phyloP scores from a whole-genome alignment of 2,113 vertebrate species.

The Hippocampus barbouri region DNA sequence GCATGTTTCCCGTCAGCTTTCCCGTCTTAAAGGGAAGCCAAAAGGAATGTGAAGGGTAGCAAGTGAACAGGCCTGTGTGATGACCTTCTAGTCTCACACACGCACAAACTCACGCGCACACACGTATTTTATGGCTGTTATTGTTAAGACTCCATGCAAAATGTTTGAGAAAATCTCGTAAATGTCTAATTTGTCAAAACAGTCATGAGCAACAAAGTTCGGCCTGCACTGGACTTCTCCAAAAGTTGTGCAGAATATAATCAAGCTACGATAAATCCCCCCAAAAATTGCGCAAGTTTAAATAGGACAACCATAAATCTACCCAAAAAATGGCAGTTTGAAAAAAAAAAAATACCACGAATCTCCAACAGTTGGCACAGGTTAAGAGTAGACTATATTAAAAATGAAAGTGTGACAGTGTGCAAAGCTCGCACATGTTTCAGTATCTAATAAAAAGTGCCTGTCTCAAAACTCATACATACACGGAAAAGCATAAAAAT shows the following conservation, averaged over 20 bases:
- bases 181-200: slow-evolving; percentile 5
- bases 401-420: no score
- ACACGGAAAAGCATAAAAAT: no score
- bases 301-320: no score
- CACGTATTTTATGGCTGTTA: slow-evolving; percentile 15
- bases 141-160: slow-evolving; percentile 5
- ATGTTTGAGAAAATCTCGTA: slow-evolving; percentile 23
- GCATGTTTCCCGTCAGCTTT: slow-evolving; percentile 58
- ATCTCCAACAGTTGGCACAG: not conserved
- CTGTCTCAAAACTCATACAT: no score
- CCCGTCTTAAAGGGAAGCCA: slow-evolving; percentile 32
- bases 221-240: not conserved
- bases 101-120: not conserved
- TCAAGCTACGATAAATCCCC: not conserved
- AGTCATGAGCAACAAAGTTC: not conserved
- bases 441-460: no score
- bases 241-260: not conserved
- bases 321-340: not conserved
- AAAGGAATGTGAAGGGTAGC: slow-evolving; percentile 28
- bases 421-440: no score
- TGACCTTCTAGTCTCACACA: not conserved
- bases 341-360: not conserved
- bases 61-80: slow-evolving; percentile 5
- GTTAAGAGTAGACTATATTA: no score
- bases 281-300: not conserved